These are phyloP conservation scores for Pangasius djambal DNA, from an alignment of 2,797 vertebrate genomes.

Conservation along the genomic window DNA sequence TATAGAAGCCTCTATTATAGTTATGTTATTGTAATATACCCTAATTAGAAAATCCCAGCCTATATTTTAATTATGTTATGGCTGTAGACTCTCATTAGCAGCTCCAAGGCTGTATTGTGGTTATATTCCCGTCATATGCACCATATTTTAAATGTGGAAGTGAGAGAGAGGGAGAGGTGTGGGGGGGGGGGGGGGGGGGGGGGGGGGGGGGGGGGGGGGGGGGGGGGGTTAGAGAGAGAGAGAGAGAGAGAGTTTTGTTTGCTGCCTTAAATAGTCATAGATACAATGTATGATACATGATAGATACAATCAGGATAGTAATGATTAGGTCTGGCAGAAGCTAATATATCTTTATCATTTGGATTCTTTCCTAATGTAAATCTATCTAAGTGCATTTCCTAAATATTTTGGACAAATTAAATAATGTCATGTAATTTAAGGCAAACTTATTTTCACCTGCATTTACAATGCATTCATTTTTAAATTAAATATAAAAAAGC, in stretches of 20 bases:
- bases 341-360: neutral
- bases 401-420: no score
- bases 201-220: no score
- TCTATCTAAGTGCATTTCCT: no score
- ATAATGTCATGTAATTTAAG: neutral
- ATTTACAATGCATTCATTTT: neutral
- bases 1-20: neutral
- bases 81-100: neutral
- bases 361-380: neutral
- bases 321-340: neutral
- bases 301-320: constrained; percentile 1
- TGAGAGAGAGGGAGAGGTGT: neutral
- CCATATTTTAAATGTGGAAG: neutral
- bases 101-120: neutral
- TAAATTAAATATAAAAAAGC: neutral
- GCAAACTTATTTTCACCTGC: neutral
- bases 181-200: no score
- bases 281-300: no score
- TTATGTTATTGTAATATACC: constrained; percentile 7
- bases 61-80: constrained; percentile 8
- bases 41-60: constrained; percentile 4
- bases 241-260: neutral
- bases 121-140: neutral
- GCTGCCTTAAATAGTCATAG: neutral
- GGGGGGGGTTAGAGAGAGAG: neutral